Conservation (phyloP, 2,113 vertebrate species). For the Mirza zaza region DNA sequence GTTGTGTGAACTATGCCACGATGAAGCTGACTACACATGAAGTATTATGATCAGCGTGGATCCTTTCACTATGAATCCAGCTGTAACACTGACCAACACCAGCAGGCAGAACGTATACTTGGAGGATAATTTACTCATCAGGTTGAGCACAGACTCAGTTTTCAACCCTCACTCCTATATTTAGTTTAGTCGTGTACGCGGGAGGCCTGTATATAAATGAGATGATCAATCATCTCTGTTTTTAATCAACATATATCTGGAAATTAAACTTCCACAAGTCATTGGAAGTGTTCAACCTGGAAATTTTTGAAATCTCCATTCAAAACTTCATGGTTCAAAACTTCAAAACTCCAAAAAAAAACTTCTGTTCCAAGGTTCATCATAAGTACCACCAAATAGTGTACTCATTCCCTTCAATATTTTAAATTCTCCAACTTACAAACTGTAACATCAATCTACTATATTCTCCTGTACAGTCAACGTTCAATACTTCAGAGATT, state of each 20-base stretch:
- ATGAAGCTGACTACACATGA: background rate
- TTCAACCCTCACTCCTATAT: background rate
- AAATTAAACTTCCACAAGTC: background rate
- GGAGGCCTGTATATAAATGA: background rate
- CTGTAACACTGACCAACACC: background rate
- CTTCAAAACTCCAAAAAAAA: background rate
- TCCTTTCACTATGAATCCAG: background rate
- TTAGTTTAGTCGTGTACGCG: background rate
- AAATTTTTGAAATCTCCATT: background rate
- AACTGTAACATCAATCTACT: background rate
- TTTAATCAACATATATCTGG: background rate
- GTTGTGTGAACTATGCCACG: background rate
- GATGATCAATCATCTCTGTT: background rate
- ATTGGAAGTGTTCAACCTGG: background rate
- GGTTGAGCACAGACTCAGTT: background rate
- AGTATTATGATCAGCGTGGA: background rate
- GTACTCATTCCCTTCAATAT: background rate
- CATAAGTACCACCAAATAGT: background rate
- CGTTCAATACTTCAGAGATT: constrained; percentile 34
- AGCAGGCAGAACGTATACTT: background rate
- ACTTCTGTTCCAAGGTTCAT: background rate
- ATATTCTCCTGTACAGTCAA: background rate
- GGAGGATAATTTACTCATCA: background rate
- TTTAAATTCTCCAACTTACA: background rate
- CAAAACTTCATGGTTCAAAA: background rate